Base-by-base conservation (phyloP, 64 coral and sea anemone species). In the Orbicella faveolata region DNA sequence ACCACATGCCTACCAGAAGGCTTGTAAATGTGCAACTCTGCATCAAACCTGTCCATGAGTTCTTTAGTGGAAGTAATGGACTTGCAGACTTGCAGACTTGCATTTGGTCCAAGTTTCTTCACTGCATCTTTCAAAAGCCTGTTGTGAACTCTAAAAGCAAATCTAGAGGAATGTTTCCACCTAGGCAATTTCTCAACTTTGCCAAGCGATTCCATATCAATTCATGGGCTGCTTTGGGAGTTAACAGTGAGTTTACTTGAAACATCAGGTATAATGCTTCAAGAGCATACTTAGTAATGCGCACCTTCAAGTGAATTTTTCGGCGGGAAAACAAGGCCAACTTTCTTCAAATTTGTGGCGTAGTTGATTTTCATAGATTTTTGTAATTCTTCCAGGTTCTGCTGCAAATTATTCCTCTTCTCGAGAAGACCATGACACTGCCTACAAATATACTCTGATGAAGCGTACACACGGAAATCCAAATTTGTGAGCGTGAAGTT, bases 201-300 rank as follows among this genome's bases (percentile, higher is more conserved):
- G 72, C 64, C 20, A 65, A 77, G 10, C 90, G 69, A 75, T 92
- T 87, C 90, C 90, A 92, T 17, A 92, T 62, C 35, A 90, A 51
- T 35, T 67, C 77, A 90, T 90, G 89, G 48, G 77, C 63, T 75
- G 70, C 89, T 73, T 90, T 63, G 79, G 75, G 87, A 23, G 73
- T 79, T 25, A 79, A 54, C 18, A 89, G 75, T 65, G 55, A 12
- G 15, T 59, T 14, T 16, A 59, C 55, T 59, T 59, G 55, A 59
- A 59, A 59, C 55, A 59, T 57, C 54, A 57, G 6, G 55, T 15
- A 59, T 59, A 59, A 59, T 59, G 55, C 55, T 59, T 59, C 55
- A 8, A 94, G 67, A 39, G 76, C 77, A 84, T 94, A 94, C 55
- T 59, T 59, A 2, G 55, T 59, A 16, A 67, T 66, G 18, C 55